Percentiles rank a stretch among this genome's conserved stretches.
These are phyloP conservation scores for Rhinophrynus dorsalis DNA, from an alignment of 2,797 vertebrate species.

Conservation along the genomic window DNA sequence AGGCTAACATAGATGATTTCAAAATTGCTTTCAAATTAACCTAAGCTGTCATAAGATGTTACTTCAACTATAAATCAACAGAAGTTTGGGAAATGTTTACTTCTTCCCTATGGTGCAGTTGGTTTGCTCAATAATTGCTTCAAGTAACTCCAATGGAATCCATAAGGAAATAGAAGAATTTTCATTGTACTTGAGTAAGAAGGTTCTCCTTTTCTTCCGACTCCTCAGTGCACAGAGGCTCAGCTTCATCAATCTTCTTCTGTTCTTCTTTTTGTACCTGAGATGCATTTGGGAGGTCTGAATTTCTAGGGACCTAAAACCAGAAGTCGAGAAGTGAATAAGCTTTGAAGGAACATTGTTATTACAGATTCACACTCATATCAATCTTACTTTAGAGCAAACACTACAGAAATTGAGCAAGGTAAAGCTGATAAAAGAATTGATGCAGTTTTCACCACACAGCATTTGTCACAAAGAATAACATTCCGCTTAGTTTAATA, in stretches of 20 bases:
- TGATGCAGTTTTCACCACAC: constrained; percentile 18
- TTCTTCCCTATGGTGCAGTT: too few species aligned
- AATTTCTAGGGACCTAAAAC: constrained; percentile 77
- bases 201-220: constrained; percentile 84
- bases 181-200: constrained; percentile 75
- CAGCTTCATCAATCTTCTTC: constrained; percentile 82
- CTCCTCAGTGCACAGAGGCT: constrained; percentile 75
- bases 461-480: constrained; percentile 23
- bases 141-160: too few species aligned
- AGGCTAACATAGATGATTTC: too few species aligned
- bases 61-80: too few species aligned
- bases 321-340: constrained; percentile 38
- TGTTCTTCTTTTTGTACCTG: constrained; percentile 82
- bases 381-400: constrained; percentile 41
- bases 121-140: too few species aligned
- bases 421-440: constrained; percentile 36
- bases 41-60: too few species aligned
- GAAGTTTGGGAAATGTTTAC: too few species aligned
- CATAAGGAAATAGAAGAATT: too few species aligned
- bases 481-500: constrained; percentile 32
- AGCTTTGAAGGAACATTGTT: constrained; percentile 30
- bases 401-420: constrained; percentile 29
- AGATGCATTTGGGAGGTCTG: constrained; percentile 78
- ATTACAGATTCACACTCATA: constrained; percentile 13
- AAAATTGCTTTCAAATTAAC: too few species aligned